Base-by-base conservation (phyloP, 2,888 invertebrate species). In the Catocala fraxini region DNA sequence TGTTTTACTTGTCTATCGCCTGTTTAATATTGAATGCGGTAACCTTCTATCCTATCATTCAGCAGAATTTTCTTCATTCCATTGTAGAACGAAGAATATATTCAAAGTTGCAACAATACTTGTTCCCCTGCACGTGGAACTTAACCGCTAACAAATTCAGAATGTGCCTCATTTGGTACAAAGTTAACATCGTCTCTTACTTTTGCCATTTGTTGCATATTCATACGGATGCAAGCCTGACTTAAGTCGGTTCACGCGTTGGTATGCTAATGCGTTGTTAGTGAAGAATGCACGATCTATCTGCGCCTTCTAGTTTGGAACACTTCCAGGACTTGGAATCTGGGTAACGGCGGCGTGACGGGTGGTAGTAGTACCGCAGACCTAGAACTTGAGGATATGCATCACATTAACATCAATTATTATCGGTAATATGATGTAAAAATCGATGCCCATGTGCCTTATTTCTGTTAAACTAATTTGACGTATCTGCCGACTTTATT, bases 151-250 rank as follows among this genome's bases (percentile, higher is more conserved):
- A 73, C 70, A 69, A 72, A 80, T 75, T 71, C 77, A 77, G 70
- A 73, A 74, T 71, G 76, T 66, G 65, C 73, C 74, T 78, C 79
- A 79, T 79, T 81, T 64, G 65, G 71, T 70, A 52, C 63, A 43
- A 59, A 73, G 68, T 67, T 76, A 73, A 73, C 67, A 65, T 65
- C 68, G 62, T 49, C 35, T 53, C 39, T 13, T 15, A 54, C 59
- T 51, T 41, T 53, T 54, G 62, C 53, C 60, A 58, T 64, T 63
- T 60, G 47, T 70, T 81, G 77, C 81, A 81, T 79, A 81, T 83
- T 81, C 81, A 78, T 79, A 65, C 48, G 65, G 43, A 67, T 65
- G 51, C 56, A 68, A 68, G 33, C 65, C 65, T 70, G 70, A 72
- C 59, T 68, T 66, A 59, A 67, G 63, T 61, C 65, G 55, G 63